These are phyloP conservation scores for Flexamia atlantica DNA, from an alignment of 2,888 invertebrate genomes.

Conservation along the genomic window DNA sequence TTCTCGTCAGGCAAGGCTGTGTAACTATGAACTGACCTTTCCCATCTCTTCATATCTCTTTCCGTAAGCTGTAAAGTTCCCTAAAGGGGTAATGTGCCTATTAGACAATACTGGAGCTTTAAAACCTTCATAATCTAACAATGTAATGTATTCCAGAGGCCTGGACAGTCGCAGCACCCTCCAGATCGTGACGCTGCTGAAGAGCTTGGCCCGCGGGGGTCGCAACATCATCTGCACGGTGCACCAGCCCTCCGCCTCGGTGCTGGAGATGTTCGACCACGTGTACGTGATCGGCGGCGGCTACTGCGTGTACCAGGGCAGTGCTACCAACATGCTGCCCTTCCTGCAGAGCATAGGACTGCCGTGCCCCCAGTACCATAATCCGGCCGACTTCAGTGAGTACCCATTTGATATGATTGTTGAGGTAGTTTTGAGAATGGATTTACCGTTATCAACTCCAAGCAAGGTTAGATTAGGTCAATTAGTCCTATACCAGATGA, in stretches of 20 bases:
- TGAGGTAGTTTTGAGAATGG: too few species aligned
- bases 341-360: constrained; percentile 77
- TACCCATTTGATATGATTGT: too few species aligned
- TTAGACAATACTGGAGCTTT: too few species aligned
- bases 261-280: constrained; percentile 79
- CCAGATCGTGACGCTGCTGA: constrained; percentile 77
- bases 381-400: constrained; percentile 80
- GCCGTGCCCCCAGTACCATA: constrained; percentile 79
- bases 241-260: constrained; percentile 79
- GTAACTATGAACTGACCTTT: too few species aligned
- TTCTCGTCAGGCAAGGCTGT: too few species aligned
- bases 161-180: constrained; percentile 78
- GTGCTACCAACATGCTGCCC: constrained; percentile 76
- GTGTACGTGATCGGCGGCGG: constrained; percentile 79
- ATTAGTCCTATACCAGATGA: too few species aligned
- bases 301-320: constrained; percentile 78
- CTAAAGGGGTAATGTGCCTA: too few species aligned
- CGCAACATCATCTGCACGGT: constrained; percentile 80
- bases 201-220: constrained; percentile 76
- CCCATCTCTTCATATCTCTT: too few species aligned
- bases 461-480: too few species aligned
- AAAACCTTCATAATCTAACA: too few species aligned
- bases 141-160: constrained; percentile 78
- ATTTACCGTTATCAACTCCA: too few species aligned
- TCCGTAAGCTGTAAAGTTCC: too few species aligned